phyloP scores from a whole-genome alignment of 2,888 invertebrate genomes.

The Leptarthrus brevirostris region DNA sequence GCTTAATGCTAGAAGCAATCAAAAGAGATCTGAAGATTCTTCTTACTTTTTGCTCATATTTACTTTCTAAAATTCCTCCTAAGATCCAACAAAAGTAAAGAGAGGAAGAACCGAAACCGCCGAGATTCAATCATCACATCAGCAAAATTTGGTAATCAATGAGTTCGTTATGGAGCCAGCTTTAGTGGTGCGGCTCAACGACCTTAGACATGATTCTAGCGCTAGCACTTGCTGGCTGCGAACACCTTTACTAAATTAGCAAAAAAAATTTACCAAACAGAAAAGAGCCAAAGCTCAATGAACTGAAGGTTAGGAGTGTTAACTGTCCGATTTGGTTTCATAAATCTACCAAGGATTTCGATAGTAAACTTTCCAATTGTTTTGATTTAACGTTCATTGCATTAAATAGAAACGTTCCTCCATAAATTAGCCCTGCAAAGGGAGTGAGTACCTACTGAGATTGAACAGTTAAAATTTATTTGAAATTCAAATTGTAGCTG shows the following conservation, averaged over 20 bases:
- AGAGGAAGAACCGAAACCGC: background rate
- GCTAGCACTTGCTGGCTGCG: conserved; percentile 8
- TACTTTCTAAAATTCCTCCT: conserved; percentile 1
- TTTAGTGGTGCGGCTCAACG: conserved; percentile 27
- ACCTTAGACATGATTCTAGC: conserved; percentile 17
- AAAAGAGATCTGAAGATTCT: background rate
- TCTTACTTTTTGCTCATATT: conserved; percentile 4
- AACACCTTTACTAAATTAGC: conserved; percentile 14
- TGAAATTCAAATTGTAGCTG: too few species aligned
- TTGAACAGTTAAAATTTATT: too few species aligned
- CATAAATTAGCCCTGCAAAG: too few species aligned
- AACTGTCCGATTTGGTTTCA: too few species aligned
- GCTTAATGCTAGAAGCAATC: too few species aligned
- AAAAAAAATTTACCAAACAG: conserved; percentile 30
- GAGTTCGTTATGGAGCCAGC: conserved; percentile 31
- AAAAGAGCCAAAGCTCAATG: conserved; percentile 27
- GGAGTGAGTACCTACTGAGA: too few species aligned
- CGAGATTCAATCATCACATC: conserved; percentile 6
- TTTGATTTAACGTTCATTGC: too few species aligned
- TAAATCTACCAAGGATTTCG: too few species aligned
- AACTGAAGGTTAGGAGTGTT: conserved; percentile 25
- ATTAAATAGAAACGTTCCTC: too few species aligned
- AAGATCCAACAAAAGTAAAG: background rate
- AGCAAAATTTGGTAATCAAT: conserved; percentile 41
- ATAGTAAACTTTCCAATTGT: too few species aligned